Evolutionary conservation across 1,140 invertebrate genomes (phyloP).

Genomic region (Lordiphosa stackelbergi): DNA sequence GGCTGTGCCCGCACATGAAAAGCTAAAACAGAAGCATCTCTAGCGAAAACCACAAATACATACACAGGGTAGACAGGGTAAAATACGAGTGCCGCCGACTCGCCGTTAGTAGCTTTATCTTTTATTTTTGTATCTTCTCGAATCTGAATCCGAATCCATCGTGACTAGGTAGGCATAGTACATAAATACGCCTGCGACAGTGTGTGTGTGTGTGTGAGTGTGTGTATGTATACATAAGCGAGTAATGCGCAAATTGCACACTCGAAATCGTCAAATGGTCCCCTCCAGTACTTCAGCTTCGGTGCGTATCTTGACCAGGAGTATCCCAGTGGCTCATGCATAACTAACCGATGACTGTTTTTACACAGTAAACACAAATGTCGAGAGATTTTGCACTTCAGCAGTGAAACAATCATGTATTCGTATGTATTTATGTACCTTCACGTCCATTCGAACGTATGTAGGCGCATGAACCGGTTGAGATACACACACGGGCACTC

Average conservation of each 20-base stretch:
- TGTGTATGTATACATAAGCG: conserved; percentile 1
- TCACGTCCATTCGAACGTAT: conserved; percentile 11
- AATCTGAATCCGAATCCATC: conserved; percentile 11
- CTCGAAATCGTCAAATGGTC: background rate
- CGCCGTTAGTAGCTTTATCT: conserved; percentile 19
- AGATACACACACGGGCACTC: conserved; percentile 3
- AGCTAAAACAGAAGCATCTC: conserved; percentile 28
- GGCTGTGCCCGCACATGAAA: conserved; percentile 12
- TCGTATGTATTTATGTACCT: conserved; percentile 1
- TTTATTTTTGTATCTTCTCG: conserved; percentile 15
- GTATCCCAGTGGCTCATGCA: too few species aligned
- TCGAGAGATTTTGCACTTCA: conserved; percentile 12
- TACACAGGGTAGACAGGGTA: conserved; percentile 12
- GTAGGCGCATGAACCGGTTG: conserved; percentile 21
- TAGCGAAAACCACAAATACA: conserved; percentile 29
- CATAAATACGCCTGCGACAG: background rate
- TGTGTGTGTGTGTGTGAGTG: conserved; percentile 5
- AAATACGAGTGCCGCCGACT: conserved; percentile 17
- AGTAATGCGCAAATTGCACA: conserved; percentile 13
- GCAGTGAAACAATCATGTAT: conserved; percentile 13
- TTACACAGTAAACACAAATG: conserved; percentile 1
- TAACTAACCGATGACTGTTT: too few species aligned
- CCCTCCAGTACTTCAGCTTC: background rate
- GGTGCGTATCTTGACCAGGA: background rate
- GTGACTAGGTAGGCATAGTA: conserved; percentile 6